A percentile compares a stretch with the other conserved stretches of the same genome.
Conservation (phyloP, 2,888 invertebrate species). For the Galerucella pusilla region DNA sequence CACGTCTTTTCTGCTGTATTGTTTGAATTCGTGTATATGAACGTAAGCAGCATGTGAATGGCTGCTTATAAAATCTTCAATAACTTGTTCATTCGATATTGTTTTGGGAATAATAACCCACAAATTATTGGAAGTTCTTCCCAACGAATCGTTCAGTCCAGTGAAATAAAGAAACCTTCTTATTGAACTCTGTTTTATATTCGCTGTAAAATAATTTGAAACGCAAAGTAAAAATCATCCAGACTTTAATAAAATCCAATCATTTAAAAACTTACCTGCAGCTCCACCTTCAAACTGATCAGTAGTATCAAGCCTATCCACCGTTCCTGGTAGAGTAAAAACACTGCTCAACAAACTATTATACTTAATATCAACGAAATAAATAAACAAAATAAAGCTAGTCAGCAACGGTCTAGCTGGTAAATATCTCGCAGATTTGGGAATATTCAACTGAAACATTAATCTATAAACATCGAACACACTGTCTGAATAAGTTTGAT, state of each 20-base stretch:
- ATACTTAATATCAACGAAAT: constrained; percentile 18
- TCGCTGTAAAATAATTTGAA: not conserved
- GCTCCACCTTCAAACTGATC: not conserved
- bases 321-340: constrained; percentile 5
- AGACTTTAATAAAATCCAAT: not conserved
- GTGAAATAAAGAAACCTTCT: constrained; percentile 20
- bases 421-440: not conserved
- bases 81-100: not conserved
- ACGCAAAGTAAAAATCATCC: too few relatives aligned
- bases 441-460: constrained; percentile 14
- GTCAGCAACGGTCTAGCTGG: not conserved
- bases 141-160: constrained; percentile 16
- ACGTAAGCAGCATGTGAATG: not conserved
- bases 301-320: not conserved
- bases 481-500: not conserved
- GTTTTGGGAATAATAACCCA: constrained; percentile 13
- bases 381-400: constrained; percentile 1
- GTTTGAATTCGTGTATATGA: not conserved
- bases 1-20: not conserved
- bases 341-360: constrained; percentile 18
- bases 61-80: constrained; percentile 14
- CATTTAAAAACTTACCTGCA: not conserved
- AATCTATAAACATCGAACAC: constrained; percentile 13
- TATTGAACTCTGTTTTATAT: not conserved
- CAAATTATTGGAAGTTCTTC: constrained; percentile 22